These are phyloP conservation scores for Cheirogaleus medius DNA, from an alignment of 2,113 vertebrate species.

Conservation along the genomic window DNA sequence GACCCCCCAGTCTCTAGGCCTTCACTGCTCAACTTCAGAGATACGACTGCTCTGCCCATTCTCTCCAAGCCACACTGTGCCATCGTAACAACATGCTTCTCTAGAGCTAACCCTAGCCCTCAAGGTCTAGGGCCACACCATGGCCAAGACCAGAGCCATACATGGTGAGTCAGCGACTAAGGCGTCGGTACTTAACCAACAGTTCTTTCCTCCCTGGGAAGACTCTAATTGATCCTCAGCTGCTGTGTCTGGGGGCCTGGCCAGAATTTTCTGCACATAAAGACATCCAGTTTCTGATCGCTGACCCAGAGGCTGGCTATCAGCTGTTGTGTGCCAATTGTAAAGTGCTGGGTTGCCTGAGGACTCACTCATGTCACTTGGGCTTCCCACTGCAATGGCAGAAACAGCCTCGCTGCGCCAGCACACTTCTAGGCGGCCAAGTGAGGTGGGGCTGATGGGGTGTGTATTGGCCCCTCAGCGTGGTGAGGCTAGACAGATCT, in stretches of 20 bases:
- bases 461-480: not conserved
- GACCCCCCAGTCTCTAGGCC: not conserved
- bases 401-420: not conserved
- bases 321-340: not conserved
- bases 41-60: not conserved
- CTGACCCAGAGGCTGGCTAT: not conserved
- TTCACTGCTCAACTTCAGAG: not conserved
- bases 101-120: not conserved
- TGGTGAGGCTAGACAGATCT: not conserved
- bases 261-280: not conserved
- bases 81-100: rapidly evolving
- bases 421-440: not conserved
- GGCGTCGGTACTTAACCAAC: not conserved
- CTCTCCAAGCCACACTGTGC: not conserved
- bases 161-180: not conserved
- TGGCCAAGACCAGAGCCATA: not conserved
- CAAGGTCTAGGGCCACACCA: not conserved
- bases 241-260: not conserved
- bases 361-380: not conserved
- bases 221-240: not conserved
- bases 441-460: not conserved
- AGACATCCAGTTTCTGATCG: not conserved
- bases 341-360: not conserved
- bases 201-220: not conserved
- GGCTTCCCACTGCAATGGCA: not conserved